A percentile compares a stretch with the other conserved stretches of the same genome.
These are phyloP conservation scores for Aleiodes sp. DNA, from an alignment of 1,140 invertebrate genomes.

Conservation along the genomic window DNA sequence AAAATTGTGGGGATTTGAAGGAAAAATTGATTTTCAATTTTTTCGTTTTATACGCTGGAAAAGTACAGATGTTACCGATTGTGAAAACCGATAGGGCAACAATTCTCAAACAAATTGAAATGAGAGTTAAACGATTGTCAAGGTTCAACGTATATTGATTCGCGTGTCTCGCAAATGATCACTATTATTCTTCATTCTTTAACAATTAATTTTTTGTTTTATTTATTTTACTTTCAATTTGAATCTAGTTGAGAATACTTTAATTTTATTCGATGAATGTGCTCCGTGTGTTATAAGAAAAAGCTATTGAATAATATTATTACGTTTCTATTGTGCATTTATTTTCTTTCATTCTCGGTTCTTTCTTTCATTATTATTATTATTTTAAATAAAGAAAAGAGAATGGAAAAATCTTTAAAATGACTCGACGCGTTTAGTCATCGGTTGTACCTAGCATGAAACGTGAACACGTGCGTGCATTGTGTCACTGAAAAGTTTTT, in stretches of 20 bases:
- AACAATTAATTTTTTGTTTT: neutral
- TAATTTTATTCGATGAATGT: too few species aligned
- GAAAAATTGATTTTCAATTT: constrained; percentile 8
- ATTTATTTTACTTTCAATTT: neutral
- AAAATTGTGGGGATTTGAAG: neutral
- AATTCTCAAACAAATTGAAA: neutral
- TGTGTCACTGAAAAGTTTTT: too few species aligned
- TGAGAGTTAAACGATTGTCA: constrained; percentile 18
- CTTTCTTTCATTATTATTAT: constrained; percentile 14
- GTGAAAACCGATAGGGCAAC: neutral
- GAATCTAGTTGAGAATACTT: too few species aligned
- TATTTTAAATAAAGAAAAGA: too few species aligned
- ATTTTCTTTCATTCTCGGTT: neutral
- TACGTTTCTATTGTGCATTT: constrained; percentile 1
- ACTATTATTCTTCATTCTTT: neutral
- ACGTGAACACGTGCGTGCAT: neutral
- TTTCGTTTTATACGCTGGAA: neutral
- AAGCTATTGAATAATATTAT: neutral
- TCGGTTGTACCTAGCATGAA: neutral
- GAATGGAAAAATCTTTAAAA: neutral
- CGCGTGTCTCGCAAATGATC: neutral
- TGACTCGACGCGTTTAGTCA: constrained; percentile 11
- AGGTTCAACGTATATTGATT: constrained; percentile 13
- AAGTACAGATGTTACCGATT: neutral
- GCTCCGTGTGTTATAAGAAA: too few species aligned